Conservation (phyloP, 2,113 vertebrate genomes). For the Prolemur simus region DNA sequence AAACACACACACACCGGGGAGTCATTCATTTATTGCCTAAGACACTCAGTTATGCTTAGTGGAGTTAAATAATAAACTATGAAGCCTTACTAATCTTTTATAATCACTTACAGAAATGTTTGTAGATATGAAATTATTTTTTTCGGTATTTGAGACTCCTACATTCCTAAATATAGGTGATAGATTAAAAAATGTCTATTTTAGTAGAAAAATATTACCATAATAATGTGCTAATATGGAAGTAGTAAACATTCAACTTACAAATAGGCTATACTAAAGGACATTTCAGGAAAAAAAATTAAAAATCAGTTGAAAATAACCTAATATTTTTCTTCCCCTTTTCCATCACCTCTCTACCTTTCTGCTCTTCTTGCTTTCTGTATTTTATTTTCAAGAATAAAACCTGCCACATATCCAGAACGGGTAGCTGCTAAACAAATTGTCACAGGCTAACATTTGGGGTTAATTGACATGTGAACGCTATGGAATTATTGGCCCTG, state of each 20-base stretch:
- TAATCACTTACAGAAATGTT: not conserved
- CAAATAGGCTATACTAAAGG: not conserved
- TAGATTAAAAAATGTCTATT: not conserved
- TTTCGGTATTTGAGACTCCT: not conserved
- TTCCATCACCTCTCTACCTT: not conserved
- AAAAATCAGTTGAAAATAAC: not conserved
- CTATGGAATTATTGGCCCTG: not conserved
- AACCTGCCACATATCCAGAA: not conserved
- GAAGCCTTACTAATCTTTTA: not conserved
- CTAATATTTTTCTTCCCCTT: not conserved
- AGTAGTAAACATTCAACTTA: not conserved
- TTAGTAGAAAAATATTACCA: not conserved
- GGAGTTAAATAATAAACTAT: not conserved
- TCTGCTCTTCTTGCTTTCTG: not conserved
- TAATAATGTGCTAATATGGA: not conserved
- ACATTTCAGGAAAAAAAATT: not conserved
- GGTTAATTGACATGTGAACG: conserved; percentile 25
- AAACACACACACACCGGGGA: not conserved
- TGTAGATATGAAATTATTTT: not conserved
- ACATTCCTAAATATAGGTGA: not conserved
- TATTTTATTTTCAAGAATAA: not conserved
- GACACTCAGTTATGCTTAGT: not conserved
- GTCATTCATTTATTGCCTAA: not conserved
- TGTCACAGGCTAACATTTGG: not conserved
- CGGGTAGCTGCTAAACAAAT: not conserved